phyloP scores from a whole-genome alignment of 1,140 invertebrate species.

The Eueides isabella region DNA sequence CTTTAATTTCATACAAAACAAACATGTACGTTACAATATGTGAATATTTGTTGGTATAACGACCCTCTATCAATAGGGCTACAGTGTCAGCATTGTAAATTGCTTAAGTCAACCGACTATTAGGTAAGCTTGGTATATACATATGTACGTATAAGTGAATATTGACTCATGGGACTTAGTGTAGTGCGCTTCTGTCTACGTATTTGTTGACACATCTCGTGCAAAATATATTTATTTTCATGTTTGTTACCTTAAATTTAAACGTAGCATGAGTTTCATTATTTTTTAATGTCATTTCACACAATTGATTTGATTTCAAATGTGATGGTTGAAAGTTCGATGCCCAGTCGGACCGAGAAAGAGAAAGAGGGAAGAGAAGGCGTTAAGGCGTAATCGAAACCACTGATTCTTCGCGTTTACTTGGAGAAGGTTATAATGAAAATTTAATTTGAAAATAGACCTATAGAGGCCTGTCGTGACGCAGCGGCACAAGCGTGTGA shows the following conservation, averaged over 20 bases:
- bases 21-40: not conserved
- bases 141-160: not conserved
- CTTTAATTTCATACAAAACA: too few species aligned
- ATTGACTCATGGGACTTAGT: constrained; percentile 2
- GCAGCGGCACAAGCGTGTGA: too few species aligned
- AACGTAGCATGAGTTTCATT: not conserved
- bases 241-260: not conserved
- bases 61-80: constrained; percentile 32
- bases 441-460: too few species aligned
- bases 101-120: constrained; percentile 36
- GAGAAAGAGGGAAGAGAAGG: too few species aligned
- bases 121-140: constrained; percentile 21
- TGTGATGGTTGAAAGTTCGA: too few species aligned
- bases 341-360: too few species aligned
- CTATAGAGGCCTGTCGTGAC: too few species aligned
- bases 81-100: constrained; percentile 40
- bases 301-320: too few species aligned
- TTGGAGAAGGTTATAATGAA: too few species aligned
- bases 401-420: too few species aligned
- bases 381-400: too few species aligned
- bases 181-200: not conserved
- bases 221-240: not conserved
- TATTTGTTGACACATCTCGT: not conserved
- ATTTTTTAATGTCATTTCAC: too few species aligned
- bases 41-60: not conserved